A percentile compares a stretch with the other conserved stretches of the same genome.
Evolutionary conservation across 37 sponge, comb jelly and placozoan genomes (phyloP).

Genomic region (Chondrilla cf. caribensis): DNA sequence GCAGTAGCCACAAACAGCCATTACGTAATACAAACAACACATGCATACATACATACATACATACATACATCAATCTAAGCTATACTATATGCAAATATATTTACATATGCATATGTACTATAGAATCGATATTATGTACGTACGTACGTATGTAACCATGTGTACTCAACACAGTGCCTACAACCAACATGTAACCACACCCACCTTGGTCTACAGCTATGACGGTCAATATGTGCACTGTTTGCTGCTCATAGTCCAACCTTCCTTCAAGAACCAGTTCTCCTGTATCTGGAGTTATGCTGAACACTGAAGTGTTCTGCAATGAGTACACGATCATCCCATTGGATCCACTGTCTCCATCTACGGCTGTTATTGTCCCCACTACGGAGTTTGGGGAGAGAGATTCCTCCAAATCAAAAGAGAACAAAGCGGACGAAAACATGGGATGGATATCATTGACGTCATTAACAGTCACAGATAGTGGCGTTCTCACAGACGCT

Average conservation of each 20-base stretch:
- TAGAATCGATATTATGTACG: too few relatives aligned
- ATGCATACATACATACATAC: not conserved
- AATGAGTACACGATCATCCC: slow-evolving; percentile 9
- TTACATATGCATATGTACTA: too few relatives aligned
- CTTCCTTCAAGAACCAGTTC: not conserved
- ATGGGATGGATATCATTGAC: not conserved
- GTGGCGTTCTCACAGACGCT: not conserved
- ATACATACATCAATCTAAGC: slow-evolving; percentile 3
- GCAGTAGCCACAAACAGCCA: too few relatives aligned
- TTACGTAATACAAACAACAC: too few relatives aligned
- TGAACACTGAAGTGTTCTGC: slow-evolving; percentile 4
- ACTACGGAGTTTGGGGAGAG: not conserved
- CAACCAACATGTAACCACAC: too few relatives aligned
- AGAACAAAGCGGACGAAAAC: not conserved
- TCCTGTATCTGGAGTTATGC: not conserved
- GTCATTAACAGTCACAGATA: not conserved
- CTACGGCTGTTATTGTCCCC: not conserved
- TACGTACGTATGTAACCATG: too few relatives aligned
- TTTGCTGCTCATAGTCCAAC: not conserved
- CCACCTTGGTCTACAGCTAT: slow-evolving; percentile 1
- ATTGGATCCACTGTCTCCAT: not conserved
- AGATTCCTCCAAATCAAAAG: not conserved
- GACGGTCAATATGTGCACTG: not conserved
- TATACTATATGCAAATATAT: too few relatives aligned
- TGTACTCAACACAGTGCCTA: too few relatives aligned